These are phyloP conservation scores for Teleopsis dalmanni DNA, from an alignment of 1,140 invertebrate species.

Conservation along the genomic window DNA sequence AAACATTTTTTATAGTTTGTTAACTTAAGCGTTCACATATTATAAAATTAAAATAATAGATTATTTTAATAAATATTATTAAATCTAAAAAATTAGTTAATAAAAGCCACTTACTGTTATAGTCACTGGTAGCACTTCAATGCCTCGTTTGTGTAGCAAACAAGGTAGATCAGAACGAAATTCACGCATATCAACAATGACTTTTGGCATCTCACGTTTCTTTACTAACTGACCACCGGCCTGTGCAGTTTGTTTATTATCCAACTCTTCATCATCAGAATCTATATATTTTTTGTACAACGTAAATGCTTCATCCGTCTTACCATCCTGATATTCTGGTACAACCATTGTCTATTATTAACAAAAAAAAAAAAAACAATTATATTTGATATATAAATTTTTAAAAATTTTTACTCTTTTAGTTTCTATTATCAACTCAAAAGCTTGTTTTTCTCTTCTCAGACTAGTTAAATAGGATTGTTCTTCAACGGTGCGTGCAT, in stretches of 20 bases:
- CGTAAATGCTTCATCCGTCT: constrained; percentile 62
- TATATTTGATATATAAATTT: not conserved
- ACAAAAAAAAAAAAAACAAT: constrained; percentile 19
- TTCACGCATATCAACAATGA: constrained; percentile 97
- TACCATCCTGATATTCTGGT: constrained; percentile 84
- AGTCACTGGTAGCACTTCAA: constrained; percentile 88
- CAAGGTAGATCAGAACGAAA: constrained; percentile 95
- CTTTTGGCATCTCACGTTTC: constrained; percentile 46
- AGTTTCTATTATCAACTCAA: constrained; percentile 83
- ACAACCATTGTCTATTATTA: constrained; percentile 88
- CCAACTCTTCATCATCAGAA: constrained; percentile 18
- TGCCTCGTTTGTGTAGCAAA: constrained; percentile 83
- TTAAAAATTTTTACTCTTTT: constrained; percentile 77
- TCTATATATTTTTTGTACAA: constrained; percentile 44
- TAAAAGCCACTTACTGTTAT: constrained; percentile 72
- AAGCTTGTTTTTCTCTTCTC: constrained; percentile 86
- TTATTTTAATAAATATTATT: too few relatives aligned
- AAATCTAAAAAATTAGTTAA: too few relatives aligned
- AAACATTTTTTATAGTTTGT: too few relatives aligned
- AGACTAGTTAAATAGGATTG: constrained; percentile 88
- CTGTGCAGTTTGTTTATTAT: constrained; percentile 54
- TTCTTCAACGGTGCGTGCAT: constrained; percentile 87
- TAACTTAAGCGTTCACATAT: too few relatives aligned
- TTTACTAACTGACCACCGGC: constrained; percentile 51
- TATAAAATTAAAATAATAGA: too few relatives aligned